These are phyloP conservation scores for Danaus plexippus DNA, from an alignment of 1,140 invertebrate species.

Conservation along the genomic window DNA sequence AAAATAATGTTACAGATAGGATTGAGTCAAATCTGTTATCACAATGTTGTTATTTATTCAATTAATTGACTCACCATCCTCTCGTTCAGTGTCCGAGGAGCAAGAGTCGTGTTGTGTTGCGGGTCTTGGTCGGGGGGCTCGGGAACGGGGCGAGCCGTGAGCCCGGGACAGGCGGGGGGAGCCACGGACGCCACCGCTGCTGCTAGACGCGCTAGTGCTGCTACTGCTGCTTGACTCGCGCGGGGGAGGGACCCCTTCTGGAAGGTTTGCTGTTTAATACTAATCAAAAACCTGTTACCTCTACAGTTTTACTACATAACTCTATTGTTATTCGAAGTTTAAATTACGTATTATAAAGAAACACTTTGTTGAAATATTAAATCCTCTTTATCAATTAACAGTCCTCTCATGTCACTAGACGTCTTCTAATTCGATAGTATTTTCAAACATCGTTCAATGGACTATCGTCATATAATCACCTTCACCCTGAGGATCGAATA, in stretches of 20 bases:
- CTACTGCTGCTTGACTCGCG: slow-evolving; percentile 51
- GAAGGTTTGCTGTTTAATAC: background rate
- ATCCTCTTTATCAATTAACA: no score
- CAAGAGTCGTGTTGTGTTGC: slow-evolving; percentile 60
- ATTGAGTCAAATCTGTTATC: no score
- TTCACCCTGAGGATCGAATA: slow-evolving; percentile 93
- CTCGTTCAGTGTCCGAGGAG: slow-evolving; percentile 86
- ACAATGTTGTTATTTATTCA: no score
- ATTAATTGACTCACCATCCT: slow-evolving; percentile 71
- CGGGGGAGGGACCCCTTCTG: slow-evolving; percentile 15
- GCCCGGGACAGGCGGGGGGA: slow-evolving; percentile 21
- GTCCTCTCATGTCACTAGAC: no score
- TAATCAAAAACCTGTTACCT: no score
- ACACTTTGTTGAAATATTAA: no score
- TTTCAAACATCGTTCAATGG: slow-evolving; percentile 19
- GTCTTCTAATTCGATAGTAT: background rate
- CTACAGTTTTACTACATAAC: no score
- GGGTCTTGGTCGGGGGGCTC: slow-evolving; percentile 8
- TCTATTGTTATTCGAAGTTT: no score
- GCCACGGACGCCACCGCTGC: slow-evolving; percentile 29
- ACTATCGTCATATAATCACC: slow-evolving; percentile 56
- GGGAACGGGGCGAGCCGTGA: slow-evolving; percentile 22
- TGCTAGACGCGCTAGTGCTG: slow-evolving; percentile 46
- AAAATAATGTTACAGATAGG: no score
- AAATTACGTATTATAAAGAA: no score